phyloP scores from a whole-genome alignment of 2,797 vertebrate species.

The Cryptoprocta ferox region DNA sequence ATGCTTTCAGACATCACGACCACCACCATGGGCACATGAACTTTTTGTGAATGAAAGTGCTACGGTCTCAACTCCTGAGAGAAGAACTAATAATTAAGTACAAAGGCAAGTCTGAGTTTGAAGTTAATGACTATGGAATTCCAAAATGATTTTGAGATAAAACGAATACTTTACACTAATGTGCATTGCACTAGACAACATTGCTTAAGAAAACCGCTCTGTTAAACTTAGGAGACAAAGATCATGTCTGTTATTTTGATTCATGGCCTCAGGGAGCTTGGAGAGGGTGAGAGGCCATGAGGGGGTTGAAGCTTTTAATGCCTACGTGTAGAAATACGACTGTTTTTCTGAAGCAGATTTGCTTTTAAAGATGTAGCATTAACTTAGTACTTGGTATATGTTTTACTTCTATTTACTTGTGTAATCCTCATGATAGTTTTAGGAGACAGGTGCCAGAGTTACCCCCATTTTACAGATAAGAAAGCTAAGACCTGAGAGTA shows the following conservation, averaged over 20 bases:
- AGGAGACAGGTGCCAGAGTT: not conserved
- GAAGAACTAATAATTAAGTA: constrained; percentile 13
- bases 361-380: not conserved
- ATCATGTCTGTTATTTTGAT: constrained; percentile 23
- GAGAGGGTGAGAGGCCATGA: not conserved
- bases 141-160: constrained; percentile 61
- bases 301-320: not conserved
- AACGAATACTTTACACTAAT: constrained; percentile 43
- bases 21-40: not conserved
- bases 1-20: not conserved
- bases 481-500: constrained; percentile 11
- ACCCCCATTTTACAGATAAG: constrained; percentile 9
- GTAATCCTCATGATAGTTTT: not conserved
- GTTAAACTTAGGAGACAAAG: constrained; percentile 48
- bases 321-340: not conserved
- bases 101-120: constrained; percentile 65
- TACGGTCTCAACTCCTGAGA: not conserved
- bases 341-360: constrained; percentile 28
- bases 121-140: constrained; percentile 62
- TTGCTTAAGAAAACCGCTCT: constrained; percentile 9
- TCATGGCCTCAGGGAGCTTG: not conserved
- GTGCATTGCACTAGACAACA: not conserved
- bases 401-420: constrained; percentile 23
- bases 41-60: not conserved
- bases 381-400: not conserved